phyloP scores from a whole-genome alignment of 2,113 vertebrate species.

The Typhlomys cinereus region DNA sequence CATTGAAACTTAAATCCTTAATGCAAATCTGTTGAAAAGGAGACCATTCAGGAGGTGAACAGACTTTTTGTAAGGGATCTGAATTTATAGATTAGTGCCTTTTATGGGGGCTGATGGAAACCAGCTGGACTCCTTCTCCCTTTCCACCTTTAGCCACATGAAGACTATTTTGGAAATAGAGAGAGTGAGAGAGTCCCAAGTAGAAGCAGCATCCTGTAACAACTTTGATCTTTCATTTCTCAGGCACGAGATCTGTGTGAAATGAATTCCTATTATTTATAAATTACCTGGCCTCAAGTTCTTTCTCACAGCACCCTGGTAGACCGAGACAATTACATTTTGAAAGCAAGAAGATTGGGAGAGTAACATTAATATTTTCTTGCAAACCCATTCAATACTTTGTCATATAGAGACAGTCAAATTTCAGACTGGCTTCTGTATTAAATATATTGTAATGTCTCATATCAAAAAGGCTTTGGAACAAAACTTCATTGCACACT shows the following conservation, averaged over 20 bases:
- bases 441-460: background rate
- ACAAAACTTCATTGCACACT: background rate
- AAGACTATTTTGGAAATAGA: background rate
- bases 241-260: background rate
- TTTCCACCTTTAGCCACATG: background rate
- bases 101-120: background rate
- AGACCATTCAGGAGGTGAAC: background rate
- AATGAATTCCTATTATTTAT: background rate
- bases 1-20: background rate
- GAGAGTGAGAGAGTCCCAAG: background rate
- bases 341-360: conserved; percentile 5
- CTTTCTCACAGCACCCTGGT: background rate
- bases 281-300: background rate
- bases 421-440: background rate
- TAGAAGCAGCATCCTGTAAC: background rate
- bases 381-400: background rate
- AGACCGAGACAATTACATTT: background rate
- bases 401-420: background rate
- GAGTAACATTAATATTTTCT: background rate
- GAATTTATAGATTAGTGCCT: background rate
- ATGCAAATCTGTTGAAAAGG: background rate
- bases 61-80: background rate
- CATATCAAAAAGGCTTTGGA: background rate
- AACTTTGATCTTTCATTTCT: background rate
- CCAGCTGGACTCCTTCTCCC: background rate